Evolutionary conservation across 2,113 vertebrate genomes (phyloP).

Genomic region (Noctilio leporinus): DNA sequence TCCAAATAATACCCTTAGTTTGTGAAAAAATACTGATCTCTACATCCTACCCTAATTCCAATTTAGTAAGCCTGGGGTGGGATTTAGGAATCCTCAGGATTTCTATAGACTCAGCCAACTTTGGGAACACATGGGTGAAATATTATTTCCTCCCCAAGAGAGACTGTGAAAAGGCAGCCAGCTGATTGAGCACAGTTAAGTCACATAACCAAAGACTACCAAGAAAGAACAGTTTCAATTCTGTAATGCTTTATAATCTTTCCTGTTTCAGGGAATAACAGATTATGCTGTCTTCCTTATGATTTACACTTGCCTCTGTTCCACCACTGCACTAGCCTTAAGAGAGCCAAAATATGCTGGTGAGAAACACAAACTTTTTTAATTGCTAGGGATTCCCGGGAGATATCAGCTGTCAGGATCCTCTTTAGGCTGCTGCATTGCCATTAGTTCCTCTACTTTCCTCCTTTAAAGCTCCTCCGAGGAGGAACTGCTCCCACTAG

Average conservation of each 20-base stretch:
- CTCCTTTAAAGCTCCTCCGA: background rate
- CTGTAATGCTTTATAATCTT: background rate
- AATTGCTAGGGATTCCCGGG: background rate
- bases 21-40: background rate
- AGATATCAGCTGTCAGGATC: background rate
- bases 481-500: background rate
- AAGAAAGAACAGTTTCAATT: background rate
- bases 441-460: background rate
- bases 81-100: background rate
- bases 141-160: background rate
- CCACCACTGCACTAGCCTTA: background rate
- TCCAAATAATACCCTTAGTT: background rate
- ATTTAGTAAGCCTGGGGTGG: background rate
- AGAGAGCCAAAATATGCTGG: background rate
- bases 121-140: background rate
- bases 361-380: slow-evolving; percentile 4
- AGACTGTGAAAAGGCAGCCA: background rate
- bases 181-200: background rate
- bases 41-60: background rate
- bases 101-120: background rate
- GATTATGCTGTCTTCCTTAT: background rate
- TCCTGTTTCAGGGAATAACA: background rate
- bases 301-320: background rate
- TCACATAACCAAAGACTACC: background rate
- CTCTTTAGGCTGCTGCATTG: background rate